These are phyloP conservation scores for Pseudonaja textilis DNA, from an alignment of 2,113 vertebrate genomes.

Conservation along the genomic window DNA sequence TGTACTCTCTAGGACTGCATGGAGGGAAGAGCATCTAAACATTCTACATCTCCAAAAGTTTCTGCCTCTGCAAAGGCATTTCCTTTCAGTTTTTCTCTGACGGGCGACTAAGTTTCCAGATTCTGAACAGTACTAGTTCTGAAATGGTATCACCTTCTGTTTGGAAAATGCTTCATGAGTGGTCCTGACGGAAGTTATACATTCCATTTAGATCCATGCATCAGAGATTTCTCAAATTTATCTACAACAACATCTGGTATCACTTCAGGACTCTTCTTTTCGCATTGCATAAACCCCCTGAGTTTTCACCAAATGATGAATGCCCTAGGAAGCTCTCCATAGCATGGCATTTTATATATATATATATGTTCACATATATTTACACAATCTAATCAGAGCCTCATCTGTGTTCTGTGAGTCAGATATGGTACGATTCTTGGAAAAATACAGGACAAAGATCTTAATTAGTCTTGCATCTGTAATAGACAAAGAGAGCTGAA, in stretches of 20 bases:
- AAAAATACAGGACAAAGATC: not conserved
- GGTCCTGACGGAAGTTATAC: not conserved
- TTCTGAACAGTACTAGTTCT: not conserved
- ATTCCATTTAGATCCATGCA: not conserved
- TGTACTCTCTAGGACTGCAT: not conserved
- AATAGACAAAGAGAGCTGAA: not conserved
- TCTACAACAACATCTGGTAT: not conserved
- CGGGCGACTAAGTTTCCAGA: not conserved
- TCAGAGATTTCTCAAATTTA: not conserved
- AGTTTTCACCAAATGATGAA: not conserved
- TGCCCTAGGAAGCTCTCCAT: not conserved
- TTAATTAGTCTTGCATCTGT: not conserved
- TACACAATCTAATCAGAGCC: not conserved
- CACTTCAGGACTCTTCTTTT: not conserved
- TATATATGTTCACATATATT: not conserved
- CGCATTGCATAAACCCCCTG: not conserved
- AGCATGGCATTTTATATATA: not conserved
- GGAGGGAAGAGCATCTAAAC: not conserved
- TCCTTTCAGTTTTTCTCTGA: not conserved
- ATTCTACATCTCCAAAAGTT: not conserved
- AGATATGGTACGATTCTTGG: not conserved
- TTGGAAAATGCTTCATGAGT: not conserved
- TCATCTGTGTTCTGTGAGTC: not conserved
- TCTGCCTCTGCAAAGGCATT: not conserved
- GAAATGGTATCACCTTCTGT: not conserved